Evolutionary conservation across 2,888 invertebrate genomes (phyloP).

Genomic region (Thymelicus lineola): DNA sequence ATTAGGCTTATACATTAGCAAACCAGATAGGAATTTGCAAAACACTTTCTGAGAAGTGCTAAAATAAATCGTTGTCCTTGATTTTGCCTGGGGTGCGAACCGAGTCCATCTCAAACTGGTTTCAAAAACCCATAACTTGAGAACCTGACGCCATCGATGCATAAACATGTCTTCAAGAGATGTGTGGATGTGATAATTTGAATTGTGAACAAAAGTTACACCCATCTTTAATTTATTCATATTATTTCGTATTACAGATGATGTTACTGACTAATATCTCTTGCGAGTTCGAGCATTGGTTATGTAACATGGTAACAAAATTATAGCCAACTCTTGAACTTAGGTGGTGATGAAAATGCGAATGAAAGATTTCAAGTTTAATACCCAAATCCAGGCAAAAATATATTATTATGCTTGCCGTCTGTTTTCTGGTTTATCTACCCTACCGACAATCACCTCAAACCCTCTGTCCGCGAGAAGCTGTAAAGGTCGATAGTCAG

Average conservation of each 20-base stretch:
- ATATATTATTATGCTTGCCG: too few relatives aligned
- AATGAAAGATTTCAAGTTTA: too few relatives aligned
- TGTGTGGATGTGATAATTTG: conserved; percentile 51
- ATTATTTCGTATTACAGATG: background rate
- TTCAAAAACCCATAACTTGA: conserved; percentile 52
- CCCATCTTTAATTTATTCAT: conserved; percentile 12
- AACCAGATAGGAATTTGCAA: conserved; percentile 47
- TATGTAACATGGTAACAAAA: background rate
- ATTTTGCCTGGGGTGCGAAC: conserved; percentile 49
- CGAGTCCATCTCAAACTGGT: conserved; percentile 50
- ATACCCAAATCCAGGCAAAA: too few relatives aligned
- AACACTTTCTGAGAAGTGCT: conserved; percentile 45
- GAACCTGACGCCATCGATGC: conserved; percentile 55
- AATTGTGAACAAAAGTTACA: conserved; percentile 34
- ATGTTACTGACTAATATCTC: background rate
- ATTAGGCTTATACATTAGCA: conserved; percentile 36
- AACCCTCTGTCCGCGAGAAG: too few relatives aligned
- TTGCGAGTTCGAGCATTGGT: background rate
- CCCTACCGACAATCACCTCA: too few relatives aligned
- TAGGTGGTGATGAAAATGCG: too few relatives aligned
- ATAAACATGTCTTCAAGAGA: conserved; percentile 56
- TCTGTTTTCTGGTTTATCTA: too few relatives aligned
- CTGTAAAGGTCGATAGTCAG: too few relatives aligned
- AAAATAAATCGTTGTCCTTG: conserved; percentile 57
- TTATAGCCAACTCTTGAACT: background rate